Conservation (phyloP, 2,888 invertebrate species). For the Coecobrya sp. region DNA sequence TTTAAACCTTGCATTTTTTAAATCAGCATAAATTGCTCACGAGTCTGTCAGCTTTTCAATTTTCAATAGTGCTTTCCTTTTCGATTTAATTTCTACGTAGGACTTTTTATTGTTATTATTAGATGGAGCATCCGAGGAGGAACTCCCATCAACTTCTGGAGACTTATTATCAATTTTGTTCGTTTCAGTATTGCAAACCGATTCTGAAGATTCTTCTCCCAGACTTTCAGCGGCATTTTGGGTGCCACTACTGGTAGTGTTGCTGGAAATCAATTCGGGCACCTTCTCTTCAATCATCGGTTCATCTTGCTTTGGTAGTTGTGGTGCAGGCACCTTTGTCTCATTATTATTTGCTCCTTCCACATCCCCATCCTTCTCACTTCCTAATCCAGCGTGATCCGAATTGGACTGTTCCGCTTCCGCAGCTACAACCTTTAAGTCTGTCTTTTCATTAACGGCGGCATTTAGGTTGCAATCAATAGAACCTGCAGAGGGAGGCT, state of each 20-base stretch:
- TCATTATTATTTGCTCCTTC: not conserved
- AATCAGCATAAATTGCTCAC: constrained; percentile 31
- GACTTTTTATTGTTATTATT: constrained; percentile 43
- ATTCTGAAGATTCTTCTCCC: not conserved
- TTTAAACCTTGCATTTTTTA: too few species aligned
- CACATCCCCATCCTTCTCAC: not conserved
- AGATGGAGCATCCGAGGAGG: not conserved
- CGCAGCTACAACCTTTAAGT: not conserved
- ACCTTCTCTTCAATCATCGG: not conserved
- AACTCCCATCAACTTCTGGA: too few species aligned
- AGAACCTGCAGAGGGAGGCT: not conserved
- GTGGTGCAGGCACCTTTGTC: not conserved
- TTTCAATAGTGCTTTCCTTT: constrained; percentile 61
- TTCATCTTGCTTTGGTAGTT: not conserved
- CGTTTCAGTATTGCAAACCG: not conserved
- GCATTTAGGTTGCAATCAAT: constrained; percentile 18
- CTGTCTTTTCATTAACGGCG: not conserved
- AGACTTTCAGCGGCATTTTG: not conserved
- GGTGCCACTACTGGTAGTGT: not conserved
- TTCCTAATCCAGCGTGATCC: not conserved
- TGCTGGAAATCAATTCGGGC: not conserved
- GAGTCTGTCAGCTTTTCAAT: constrained; percentile 70
- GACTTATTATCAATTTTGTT: not conserved
- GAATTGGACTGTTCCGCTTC: not conserved
- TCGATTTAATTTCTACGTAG: constrained; percentile 3